Percentiles rank a stretch among this genome's conserved stretches.
Evolutionary conservation across 2,888 invertebrate species (phyloP).

Genomic region (Metacarcinus magister): DNA sequence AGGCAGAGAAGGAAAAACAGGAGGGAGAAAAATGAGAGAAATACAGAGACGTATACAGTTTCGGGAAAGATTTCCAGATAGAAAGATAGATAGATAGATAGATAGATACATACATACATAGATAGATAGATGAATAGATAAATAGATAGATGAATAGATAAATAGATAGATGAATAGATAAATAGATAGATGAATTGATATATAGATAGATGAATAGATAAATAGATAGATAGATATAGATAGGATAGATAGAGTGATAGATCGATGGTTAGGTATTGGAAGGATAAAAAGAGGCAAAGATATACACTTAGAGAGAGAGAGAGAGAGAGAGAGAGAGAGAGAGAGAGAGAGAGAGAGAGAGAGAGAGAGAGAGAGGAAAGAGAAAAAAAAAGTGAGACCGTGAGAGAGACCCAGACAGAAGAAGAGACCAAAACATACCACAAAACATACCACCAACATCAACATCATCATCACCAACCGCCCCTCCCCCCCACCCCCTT

Average conservation of each 20-base stretch:
- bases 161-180: background rate
- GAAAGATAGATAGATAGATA: constrained; percentile 47
- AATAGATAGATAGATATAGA: background rate
- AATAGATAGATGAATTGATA: background rate
- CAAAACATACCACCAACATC: background rate
- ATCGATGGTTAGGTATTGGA: background rate
- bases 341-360: background rate
- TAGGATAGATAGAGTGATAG: constrained; percentile 35
- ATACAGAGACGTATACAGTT: constrained; percentile 42
- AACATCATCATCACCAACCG: too few species aligned
- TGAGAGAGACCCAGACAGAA: background rate
- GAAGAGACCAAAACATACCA: background rate
- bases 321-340: background rate
- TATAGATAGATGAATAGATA: background rate
- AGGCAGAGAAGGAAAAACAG: constrained; percentile 28
- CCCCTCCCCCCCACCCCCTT: too few species aligned
- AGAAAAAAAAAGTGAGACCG: background rate
- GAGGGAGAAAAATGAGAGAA: constrained; percentile 50
- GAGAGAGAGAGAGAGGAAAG: background rate
- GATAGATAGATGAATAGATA: background rate
- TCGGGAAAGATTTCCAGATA: constrained; percentile 1
- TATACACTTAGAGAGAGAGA: background rate
- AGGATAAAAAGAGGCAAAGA: background rate
- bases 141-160: constrained; percentile 30
- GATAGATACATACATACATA: constrained; percentile 40